phyloP scores from a whole-genome alignment of 2,797 vertebrate genomes.

The Acomys russatus region DNA sequence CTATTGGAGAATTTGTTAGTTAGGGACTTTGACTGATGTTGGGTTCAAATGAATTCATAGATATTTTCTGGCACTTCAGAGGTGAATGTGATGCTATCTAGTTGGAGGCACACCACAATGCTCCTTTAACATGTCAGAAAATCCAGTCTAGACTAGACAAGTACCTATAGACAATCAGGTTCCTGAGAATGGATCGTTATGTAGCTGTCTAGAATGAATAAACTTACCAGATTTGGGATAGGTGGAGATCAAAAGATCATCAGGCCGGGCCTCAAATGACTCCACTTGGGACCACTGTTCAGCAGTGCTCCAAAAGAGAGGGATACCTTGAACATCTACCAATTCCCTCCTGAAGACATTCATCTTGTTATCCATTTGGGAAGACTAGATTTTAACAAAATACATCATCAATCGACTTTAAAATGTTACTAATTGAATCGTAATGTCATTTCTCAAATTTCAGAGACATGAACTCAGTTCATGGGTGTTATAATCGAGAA shows the following conservation, averaged over 20 bases:
- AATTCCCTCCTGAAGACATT: slow-evolving; percentile 67
- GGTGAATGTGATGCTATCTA: background rate
- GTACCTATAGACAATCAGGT: background rate
- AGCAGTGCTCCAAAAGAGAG: slow-evolving; percentile 75
- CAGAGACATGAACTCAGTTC: background rate
- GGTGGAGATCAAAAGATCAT: slow-evolving; percentile 82
- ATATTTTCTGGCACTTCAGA: background rate
- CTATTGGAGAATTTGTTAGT: background rate
- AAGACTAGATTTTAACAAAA: slow-evolving; percentile 51
- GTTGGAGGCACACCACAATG: background rate
- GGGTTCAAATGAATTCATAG: background rate
- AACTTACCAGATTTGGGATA: slow-evolving; percentile 85
- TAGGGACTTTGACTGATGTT: background rate
- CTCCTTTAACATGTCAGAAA: background rate
- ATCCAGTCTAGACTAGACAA: background rate
- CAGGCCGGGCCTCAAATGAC: slow-evolving; percentile 79
- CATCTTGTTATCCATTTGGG: slow-evolving; percentile 25
- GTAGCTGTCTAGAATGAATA: background rate
- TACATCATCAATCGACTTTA: background rate
- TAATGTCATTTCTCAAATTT: background rate
- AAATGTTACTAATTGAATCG: background rate
- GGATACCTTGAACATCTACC: slow-evolving; percentile 71
- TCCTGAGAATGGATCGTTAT: background rate
- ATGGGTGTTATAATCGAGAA: background rate
- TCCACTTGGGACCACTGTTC: slow-evolving; percentile 81